These are phyloP conservation scores for Phymorhynchus buccinoides DNA, from an alignment of 1,140 invertebrate species.

Conservation along the genomic window DNA sequence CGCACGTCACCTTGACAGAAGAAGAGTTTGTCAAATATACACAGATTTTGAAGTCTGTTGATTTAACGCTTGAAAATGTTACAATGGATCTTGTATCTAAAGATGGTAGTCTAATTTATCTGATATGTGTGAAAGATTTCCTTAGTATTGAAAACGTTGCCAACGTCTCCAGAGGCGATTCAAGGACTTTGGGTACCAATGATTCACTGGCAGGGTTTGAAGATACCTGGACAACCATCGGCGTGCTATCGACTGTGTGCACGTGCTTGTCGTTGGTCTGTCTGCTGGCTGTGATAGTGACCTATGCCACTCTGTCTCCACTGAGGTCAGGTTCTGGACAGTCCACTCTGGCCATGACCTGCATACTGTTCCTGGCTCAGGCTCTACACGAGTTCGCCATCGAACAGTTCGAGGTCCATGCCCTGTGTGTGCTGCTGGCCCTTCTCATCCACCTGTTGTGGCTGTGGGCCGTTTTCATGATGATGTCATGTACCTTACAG, in stretches of 20 bases:
- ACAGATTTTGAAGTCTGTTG: not conserved
- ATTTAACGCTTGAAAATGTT: not conserved
- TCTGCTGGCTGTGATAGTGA: not conserved
- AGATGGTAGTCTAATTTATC: not conserved
- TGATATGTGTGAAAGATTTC: not conserved
- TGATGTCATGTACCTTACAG: conserved; percentile 11
- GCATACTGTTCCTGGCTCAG: conserved; percentile 18
- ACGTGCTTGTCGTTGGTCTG: conserved; percentile 24
- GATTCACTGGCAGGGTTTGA: not conserved
- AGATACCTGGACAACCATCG: conserved; percentile 19
- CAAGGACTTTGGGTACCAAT: not conserved
- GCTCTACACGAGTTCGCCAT: conserved; percentile 23
- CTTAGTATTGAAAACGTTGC: not conserved
- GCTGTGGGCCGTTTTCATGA: conserved; percentile 27
- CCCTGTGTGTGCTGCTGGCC: conserved; percentile 9
- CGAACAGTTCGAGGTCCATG: conserved; percentile 7
- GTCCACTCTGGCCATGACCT: conserved; percentile 17
- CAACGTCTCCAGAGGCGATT: not conserved
- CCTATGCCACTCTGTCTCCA: not conserved
- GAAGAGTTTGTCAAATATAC: not conserved
- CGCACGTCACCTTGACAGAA: not conserved
- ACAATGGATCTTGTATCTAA: not conserved
- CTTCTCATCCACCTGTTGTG: conserved; percentile 29
- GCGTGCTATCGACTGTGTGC: conserved; percentile 6
- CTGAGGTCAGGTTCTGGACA: conserved; percentile 12